phyloP scores from a whole-genome alignment of 2,888 invertebrate genomes.

The Clistopyga incitator region DNA sequence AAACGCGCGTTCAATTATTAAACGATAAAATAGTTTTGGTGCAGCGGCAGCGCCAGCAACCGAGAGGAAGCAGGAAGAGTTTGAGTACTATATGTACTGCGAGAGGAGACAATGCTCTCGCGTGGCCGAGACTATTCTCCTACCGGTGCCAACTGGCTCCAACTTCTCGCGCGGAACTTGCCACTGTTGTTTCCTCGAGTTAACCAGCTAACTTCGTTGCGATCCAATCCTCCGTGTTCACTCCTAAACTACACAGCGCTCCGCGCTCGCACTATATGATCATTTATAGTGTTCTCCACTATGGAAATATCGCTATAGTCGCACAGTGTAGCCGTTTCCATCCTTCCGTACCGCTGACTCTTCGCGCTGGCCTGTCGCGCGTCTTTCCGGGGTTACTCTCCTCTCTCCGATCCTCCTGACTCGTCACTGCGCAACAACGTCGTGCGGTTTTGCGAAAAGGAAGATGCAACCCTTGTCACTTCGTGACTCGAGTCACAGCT shows the following conservation, averaged over 20 bases:
- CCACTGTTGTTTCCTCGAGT: slow-evolving; percentile 81
- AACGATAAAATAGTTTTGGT: slow-evolving; percentile 82
- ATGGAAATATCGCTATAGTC: slow-evolving; percentile 17
- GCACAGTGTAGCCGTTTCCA: not conserved
- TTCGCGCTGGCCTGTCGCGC: slow-evolving; percentile 38
- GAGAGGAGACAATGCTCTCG: slow-evolving; percentile 52
- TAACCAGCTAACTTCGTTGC: slow-evolving; percentile 81
- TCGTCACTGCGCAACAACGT: not conserved
- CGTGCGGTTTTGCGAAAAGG: slow-evolving; percentile 17
- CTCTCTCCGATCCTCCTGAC: slow-evolving; percentile 16
- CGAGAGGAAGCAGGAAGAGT: slow-evolving; percentile 51
- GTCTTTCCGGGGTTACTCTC: slow-evolving; percentile 49
- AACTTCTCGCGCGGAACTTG: slow-evolving; percentile 77
- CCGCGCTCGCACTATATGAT: slow-evolving; percentile 18
- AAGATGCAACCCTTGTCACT: slow-evolving; percentile 14
- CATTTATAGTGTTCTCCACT: slow-evolving; percentile 7
- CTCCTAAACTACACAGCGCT: slow-evolving; percentile 32
- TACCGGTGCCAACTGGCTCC: slow-evolving; percentile 80
- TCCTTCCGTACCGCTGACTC: slow-evolving; percentile 51
- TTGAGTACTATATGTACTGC: slow-evolving; percentile 5
- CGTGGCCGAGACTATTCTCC: slow-evolving; percentile 40
- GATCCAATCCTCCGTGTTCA: slow-evolving; percentile 74
- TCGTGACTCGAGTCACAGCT: not conserved
- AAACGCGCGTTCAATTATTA: slow-evolving; percentile 82
- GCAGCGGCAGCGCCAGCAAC: slow-evolving; percentile 43